phyloP scores from a whole-genome alignment of 2,797 vertebrate genomes.

The Molossus molossus region DNA sequence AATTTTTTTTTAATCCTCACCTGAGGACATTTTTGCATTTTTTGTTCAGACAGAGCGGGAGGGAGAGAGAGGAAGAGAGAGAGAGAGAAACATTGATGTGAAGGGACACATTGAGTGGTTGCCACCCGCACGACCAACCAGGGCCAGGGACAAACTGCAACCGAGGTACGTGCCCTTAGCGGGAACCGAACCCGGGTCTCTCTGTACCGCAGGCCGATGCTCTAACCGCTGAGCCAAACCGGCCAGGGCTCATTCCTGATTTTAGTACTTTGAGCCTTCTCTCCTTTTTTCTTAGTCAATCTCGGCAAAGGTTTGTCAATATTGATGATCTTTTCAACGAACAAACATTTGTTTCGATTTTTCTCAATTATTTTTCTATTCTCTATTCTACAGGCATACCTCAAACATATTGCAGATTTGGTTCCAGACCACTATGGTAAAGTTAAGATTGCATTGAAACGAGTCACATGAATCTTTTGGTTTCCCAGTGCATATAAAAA shows the following conservation, averaged over 20 bases:
- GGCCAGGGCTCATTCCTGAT: background rate
- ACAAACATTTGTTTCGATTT: slow-evolving; percentile 3
- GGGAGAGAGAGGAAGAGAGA: too few relatives aligned
- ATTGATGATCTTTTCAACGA: slow-evolving; percentile 18
- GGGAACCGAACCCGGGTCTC: too few relatives aligned
- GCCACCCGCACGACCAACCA: too few relatives aligned
- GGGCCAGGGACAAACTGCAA: too few relatives aligned
- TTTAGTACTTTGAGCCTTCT: slow-evolving; percentile 11
- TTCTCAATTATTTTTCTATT: slow-evolving; percentile 7
- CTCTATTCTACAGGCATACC: background rate
- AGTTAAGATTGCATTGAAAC: background rate
- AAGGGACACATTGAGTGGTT: too few relatives aligned
- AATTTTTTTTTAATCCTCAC: too few relatives aligned
- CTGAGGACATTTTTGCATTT: too few relatives aligned
- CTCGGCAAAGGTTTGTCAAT: background rate
- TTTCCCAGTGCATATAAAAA: background rate
- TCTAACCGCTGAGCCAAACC: too few relatives aligned
- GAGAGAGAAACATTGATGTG: too few relatives aligned
- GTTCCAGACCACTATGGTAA: background rate
- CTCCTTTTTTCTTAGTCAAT: background rate
- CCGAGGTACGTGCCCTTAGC: too few relatives aligned
- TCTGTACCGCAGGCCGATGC: too few relatives aligned
- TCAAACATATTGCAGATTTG: background rate
- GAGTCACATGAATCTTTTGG: background rate
- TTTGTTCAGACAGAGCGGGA: too few relatives aligned